phyloP scores from a whole-genome alignment of 2,888 invertebrate species.

The Cryptops parisi region DNA sequence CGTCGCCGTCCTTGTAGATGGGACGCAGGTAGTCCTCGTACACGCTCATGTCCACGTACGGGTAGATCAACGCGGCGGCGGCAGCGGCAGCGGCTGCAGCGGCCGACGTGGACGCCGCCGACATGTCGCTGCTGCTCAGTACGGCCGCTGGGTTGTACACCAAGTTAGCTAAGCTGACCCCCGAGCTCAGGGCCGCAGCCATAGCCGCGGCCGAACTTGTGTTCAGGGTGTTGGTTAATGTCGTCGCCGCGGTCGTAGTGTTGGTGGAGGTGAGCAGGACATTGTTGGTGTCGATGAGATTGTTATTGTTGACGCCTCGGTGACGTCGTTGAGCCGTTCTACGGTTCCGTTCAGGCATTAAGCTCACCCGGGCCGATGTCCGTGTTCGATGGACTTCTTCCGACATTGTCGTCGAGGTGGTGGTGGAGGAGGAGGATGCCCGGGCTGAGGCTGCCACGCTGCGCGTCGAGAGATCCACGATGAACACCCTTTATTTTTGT shows the following conservation, averaged over 20 bases:
- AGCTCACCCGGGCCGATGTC: not conserved
- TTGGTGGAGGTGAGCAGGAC: no score
- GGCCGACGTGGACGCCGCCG: not conserved
- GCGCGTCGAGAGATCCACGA: constrained; percentile 2
- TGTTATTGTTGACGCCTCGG: not conserved
- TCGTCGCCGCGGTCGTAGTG: no score
- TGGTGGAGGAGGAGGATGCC: no score
- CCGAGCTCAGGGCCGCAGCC: not conserved
- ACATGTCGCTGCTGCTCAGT: not conserved
- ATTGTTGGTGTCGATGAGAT: not conserved
- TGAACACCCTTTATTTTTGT: no score
- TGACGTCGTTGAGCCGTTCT: not conserved
- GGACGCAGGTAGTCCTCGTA: constrained; percentile 23
- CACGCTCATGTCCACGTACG: constrained; percentile 18
- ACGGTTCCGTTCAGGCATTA: not conserved
- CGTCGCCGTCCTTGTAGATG: constrained; percentile 23
- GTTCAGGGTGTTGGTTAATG: not conserved
- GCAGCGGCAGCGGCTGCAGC: constrained; percentile 6
- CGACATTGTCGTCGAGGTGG: no score
- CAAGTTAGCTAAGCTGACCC: not conserved
- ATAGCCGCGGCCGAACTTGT: not conserved
- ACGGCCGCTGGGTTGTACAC: no score
- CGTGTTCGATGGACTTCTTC: not conserved
- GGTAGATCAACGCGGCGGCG: constrained; percentile 7
- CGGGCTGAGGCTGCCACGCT: constrained; percentile 1